Evolutionary conservation across 2,797 vertebrate species (phyloP).

Genomic region (Xerus rutilus): DNA sequence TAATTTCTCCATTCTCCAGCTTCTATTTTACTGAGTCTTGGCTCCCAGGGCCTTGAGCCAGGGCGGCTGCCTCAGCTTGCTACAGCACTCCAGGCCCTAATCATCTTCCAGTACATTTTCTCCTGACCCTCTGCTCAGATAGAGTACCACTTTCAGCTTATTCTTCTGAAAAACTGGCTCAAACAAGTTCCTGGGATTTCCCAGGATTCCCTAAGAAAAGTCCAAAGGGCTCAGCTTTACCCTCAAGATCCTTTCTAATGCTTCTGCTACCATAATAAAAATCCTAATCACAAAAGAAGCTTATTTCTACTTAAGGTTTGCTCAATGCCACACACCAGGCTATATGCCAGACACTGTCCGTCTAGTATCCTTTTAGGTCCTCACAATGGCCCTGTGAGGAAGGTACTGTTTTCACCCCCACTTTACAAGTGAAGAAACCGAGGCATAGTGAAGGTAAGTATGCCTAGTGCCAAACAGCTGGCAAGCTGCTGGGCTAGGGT

Average conservation of each 20-base stretch:
- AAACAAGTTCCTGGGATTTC: neutral
- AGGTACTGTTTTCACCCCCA: neutral
- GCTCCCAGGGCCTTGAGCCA: neutral
- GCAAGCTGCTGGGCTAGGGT: neutral
- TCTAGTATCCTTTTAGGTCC: neutral
- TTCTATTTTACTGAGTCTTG: neutral
- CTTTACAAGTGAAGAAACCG: neutral
- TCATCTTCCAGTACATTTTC: neutral
- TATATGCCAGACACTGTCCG: neutral
- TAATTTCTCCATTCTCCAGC: neutral
- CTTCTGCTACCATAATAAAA: neutral
- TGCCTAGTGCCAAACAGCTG: neutral
- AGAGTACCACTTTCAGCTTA: neutral
- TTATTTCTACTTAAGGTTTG: neutral
- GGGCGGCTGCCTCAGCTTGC: neutral
- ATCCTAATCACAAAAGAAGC: neutral
- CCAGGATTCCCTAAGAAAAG: neutral
- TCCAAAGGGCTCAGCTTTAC: neutral
- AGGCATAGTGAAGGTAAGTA: neutral
- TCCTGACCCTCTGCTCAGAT: neutral
- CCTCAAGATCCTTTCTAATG: neutral
- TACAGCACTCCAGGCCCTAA: neutral
- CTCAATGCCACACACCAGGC: neutral
- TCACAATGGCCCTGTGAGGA: neutral
- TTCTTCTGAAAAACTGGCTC: neutral